Conservation (phyloP, 2,113 vertebrate species). For the Carassius auratus region DNA sequence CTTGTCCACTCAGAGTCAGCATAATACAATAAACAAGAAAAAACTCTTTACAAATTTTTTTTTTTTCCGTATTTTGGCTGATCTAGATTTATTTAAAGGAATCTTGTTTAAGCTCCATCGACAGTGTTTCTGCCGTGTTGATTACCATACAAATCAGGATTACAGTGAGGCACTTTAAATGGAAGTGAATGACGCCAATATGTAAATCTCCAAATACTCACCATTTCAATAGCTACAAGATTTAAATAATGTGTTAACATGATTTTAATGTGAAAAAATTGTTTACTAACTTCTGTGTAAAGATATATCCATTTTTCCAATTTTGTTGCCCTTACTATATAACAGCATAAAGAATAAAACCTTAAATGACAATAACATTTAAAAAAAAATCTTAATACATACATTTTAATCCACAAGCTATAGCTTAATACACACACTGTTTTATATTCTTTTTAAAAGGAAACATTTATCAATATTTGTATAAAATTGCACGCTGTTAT, state of each 20-base stretch:
- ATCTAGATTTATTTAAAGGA: background rate
- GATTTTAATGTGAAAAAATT: background rate
- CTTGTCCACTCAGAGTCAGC: background rate
- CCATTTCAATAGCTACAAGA: background rate
- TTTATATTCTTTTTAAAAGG: too few relatives aligned
- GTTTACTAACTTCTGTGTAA: background rate
- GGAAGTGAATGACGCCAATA: background rate
- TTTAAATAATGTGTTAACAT: background rate
- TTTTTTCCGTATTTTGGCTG: background rate
- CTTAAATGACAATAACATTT: background rate
- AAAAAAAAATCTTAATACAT: background rate
- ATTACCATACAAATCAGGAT: background rate
- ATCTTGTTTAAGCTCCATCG: background rate
- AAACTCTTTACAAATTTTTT: background rate
- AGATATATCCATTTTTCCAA: background rate
- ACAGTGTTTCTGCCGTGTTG: background rate
- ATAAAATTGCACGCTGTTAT: too few relatives aligned
- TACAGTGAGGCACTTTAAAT: background rate
- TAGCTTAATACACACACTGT: too few relatives aligned
- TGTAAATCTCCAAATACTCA: background rate
- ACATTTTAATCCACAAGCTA: too few relatives aligned
- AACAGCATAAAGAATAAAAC: background rate
- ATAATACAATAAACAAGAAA: background rate
- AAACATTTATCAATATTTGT: too few relatives aligned
- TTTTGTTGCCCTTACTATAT: background rate